A percentile compares a stretch with the other conserved stretches of the same genome.
Evolutionary conservation across 30 jellyfish, hydroid and myxozoan genomes (phyloP).

Genomic region (Pseudorhiza aurosa): DNA sequence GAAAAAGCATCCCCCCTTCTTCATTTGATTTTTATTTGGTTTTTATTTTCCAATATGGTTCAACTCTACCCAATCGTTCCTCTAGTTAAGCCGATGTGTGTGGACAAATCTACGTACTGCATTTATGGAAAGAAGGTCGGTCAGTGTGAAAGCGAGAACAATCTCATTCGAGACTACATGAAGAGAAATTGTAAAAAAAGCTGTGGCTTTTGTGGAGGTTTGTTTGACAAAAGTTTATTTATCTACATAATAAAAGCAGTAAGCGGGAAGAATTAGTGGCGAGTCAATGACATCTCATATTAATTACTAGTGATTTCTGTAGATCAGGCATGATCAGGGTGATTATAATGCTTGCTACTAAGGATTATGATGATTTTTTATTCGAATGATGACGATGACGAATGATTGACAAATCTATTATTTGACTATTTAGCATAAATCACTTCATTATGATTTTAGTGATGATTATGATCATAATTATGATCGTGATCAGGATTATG

Average conservation of each 20-base stretch:
- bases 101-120: constrained; percentile 18
- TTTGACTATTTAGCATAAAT: no score
- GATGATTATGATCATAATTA: not conserved
- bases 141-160: constrained; percentile 8
- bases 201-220: constrained; percentile 53
- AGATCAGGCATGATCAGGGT: not conserved
- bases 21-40: no score
- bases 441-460: not conserved
- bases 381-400: not conserved
- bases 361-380: not conserved
- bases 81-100: not conserved
- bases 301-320: not conserved
- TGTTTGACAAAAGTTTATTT: not conserved
- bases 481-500: not conserved
- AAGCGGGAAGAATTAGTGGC: no score
- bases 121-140: constrained; percentile 17
- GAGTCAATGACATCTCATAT: no score
- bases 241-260: not conserved
- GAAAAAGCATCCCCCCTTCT: no score
- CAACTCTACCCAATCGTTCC: not conserved
- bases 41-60: no score
- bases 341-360: not conserved
- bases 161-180: constrained; percentile 8
- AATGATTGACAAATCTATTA: no score
- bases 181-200: constrained; percentile 36